Percentiles rank a stretch among this genome's conserved stretches.
These are phyloP conservation scores for Zingel zingel DNA, from an alignment of 2,113 vertebrate genomes.

Conservation along the genomic window DNA sequence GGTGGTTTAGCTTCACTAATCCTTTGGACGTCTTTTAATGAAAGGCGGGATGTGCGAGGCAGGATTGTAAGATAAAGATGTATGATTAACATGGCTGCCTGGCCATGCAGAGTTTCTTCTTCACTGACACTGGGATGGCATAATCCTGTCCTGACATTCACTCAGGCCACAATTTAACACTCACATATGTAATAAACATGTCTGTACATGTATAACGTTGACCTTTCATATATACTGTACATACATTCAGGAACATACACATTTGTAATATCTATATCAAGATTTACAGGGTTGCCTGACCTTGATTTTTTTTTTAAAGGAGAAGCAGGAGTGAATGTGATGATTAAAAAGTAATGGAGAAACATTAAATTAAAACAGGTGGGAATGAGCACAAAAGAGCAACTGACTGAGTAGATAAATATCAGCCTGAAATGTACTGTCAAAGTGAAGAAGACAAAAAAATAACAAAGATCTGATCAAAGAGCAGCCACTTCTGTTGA, in stretches of 20 bases:
- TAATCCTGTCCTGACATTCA: constrained; percentile 74
- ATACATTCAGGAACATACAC: background rate
- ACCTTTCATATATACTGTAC: constrained; percentile 6
- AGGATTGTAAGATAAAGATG: constrained; percentile 84
- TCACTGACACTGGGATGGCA: constrained; percentile 60
- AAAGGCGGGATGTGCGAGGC: constrained; percentile 73
- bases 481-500: constrained; percentile 43
- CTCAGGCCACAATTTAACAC: constrained; percentile 25
- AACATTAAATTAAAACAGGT: background rate
- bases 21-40: constrained; percentile 76
- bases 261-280: background rate
- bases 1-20: constrained; percentile 78
- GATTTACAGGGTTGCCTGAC: background rate
- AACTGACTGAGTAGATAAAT: background rate
- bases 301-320: background rate
- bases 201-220: constrained; percentile 34
- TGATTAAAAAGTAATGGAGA: background rate
- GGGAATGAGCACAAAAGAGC: background rate
- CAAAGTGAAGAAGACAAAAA: constrained; percentile 2
- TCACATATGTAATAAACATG: constrained; percentile 25
- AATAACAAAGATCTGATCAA: constrained; percentile 33
- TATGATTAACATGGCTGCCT: constrained; percentile 82
- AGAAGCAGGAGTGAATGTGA: background rate
- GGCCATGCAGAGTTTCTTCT: constrained; percentile 66
- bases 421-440: background rate